Base-by-base conservation (phyloP, 2,797 vertebrate species). In the Danionella dracula region DNA sequence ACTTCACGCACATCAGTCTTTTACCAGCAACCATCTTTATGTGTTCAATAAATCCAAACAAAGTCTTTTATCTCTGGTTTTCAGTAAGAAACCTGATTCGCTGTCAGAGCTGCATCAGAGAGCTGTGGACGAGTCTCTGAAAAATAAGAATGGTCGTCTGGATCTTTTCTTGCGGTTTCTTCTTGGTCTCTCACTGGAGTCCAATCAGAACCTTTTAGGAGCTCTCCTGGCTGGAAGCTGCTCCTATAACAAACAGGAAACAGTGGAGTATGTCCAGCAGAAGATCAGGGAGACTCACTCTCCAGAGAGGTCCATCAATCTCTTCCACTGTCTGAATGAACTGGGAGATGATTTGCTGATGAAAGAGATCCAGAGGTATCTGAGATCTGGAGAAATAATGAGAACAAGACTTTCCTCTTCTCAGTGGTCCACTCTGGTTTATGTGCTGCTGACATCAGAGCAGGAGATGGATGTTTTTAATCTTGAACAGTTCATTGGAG, bases 231-330 rank as follows among this genome's bases (percentile, higher is more conserved):
- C 2, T 15, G n/a, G 4, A 31, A 58, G 13, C 19, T 4, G 8
- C 8, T 48, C 4, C 6, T 2, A n/a, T 6, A 41, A 4, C 5
- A 31, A 17, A 12, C 0, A 31, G 0, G 4, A 57, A 31, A 58
- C 29, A 1, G 8, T 44, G 21, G 0, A 58, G 13, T 45, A 7
- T 4, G 29, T 70, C 12, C 64, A 65, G 1, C 0, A 20, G 44
- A 65, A 57, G 29, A 64, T 69, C 21, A 32, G 10, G 3, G 0
- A 31, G 8, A 46, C 21, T 49, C 4, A 0, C 1, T 34, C 49
- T 31, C n/a, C 40, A 38, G 58, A 56, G 21, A 55, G 35, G 49
- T 48, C 41, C 12, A 42, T 53, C 23, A 61, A 46, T 48, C 42
- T 46, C 9, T 48, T 34, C 2, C 32, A 21, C 12, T 61, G 42